These are phyloP conservation scores for Paedocypris micromegethes DNA, from an alignment of 2,797 vertebrate species.

Conservation along the genomic window DNA sequence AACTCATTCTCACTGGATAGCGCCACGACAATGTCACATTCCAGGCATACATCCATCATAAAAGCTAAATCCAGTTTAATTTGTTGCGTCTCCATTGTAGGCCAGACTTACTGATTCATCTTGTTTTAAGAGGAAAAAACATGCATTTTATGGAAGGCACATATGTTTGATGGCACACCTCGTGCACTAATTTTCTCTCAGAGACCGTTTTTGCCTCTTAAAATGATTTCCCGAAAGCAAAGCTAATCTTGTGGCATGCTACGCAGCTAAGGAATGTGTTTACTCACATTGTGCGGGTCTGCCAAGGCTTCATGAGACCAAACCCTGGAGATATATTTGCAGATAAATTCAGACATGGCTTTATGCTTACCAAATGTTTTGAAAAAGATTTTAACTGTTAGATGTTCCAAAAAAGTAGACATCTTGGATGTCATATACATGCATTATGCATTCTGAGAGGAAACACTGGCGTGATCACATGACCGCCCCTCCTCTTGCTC, in stretches of 20 bases:
- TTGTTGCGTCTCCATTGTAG: not conserved
- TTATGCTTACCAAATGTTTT: not conserved
- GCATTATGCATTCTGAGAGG: not conserved
- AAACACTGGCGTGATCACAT: conserved; percentile 1
- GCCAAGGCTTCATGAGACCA: conserved; percentile 49
- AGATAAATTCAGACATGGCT: not conserved
- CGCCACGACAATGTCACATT: conserved; percentile 11
- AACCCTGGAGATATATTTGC: conserved; percentile 31
- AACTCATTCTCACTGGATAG: conserved; percentile 7
- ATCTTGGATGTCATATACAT: not conserved
- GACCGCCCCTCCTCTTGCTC: conserved; percentile 1
- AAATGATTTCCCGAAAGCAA: conserved; percentile 40
- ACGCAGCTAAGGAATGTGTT: conserved; percentile 55
- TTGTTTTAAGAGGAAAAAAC: conserved; percentile 25
- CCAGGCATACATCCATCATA: not conserved
- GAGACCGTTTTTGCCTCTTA: conserved; percentile 42
- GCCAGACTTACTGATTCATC: not conserved
- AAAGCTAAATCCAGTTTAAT: not conserved
- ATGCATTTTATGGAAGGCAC: conserved; percentile 48
- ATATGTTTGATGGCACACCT: conserved; percentile 35
- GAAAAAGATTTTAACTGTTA: too few species aligned
- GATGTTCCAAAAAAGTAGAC: not conserved
- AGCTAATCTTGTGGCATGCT: conserved; percentile 50
- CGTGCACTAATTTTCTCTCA: conserved; percentile 47
- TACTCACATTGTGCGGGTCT: conserved; percentile 49